Conservation (phyloP, 2,797 vertebrate species). For the Sebastes wilsoni region DNA sequence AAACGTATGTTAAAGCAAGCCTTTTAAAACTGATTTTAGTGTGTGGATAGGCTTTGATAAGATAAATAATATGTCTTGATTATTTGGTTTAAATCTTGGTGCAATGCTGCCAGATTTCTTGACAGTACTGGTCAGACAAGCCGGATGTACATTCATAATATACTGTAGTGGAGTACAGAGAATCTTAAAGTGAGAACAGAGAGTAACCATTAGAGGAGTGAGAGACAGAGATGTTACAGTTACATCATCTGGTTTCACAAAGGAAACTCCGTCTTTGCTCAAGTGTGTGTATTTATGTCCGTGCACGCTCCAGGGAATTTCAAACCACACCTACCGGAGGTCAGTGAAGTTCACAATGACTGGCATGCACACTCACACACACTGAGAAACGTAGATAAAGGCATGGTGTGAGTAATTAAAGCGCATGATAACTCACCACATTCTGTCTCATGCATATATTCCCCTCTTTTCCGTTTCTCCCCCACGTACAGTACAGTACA, state of each 20-base stretch:
- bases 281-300: slow-evolving; percentile 13
- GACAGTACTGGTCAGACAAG: neutral
- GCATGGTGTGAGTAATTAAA: neutral
- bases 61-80: neutral
- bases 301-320: slow-evolving; percentile 21
- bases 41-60: neutral
- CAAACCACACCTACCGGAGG: slow-evolving; percentile 45
- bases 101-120: neutral
- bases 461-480: neutral
- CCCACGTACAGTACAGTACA: neutral
- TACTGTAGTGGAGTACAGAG: neutral
- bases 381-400: neutral
- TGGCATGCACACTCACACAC: neutral
- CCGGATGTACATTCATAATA: neutral
- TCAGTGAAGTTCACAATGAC: slow-evolving; percentile 9
- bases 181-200: neutral
- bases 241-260: slow-evolving; percentile 52
- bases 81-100: neutral
- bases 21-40: neutral
- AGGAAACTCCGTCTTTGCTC: slow-evolving; percentile 41
- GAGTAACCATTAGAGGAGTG: neutral
- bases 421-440: neutral
- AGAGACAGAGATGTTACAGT: slow-evolving; percentile 7
- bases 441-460: neutral
- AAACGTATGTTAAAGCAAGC: neutral